Conservation (phyloP, 2,888 invertebrate species). For the Drosophila setosimentum region DNA sequence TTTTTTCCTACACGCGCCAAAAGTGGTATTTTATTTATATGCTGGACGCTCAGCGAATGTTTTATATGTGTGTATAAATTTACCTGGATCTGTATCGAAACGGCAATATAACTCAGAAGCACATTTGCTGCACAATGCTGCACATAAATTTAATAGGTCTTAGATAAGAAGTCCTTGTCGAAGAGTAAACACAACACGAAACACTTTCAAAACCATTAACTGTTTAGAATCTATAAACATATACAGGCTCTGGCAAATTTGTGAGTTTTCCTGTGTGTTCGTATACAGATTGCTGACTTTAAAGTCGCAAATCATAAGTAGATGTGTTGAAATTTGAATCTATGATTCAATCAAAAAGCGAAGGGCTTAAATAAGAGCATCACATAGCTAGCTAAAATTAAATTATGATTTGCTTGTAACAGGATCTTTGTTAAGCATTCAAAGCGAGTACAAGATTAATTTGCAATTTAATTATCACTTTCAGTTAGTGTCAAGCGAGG, state of each 20-base stretch:
- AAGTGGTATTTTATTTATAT: constrained; percentile 66
- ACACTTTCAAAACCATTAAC: constrained; percentile 59
- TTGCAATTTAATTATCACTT: constrained; percentile 3
- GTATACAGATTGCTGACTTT: constrained; percentile 4
- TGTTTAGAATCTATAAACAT: constrained; percentile 63
- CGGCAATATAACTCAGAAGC: constrained; percentile 49
- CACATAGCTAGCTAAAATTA: neutral
- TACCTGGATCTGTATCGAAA: constrained; percentile 66
- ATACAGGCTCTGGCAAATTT: constrained; percentile 18
- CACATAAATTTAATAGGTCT: constrained; percentile 72
- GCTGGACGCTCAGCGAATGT: constrained; percentile 67
- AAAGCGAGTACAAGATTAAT: neutral
- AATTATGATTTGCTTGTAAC: neutral
- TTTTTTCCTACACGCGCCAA: constrained; percentile 52
- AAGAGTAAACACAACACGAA: constrained; percentile 45
- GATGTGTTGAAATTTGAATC: constrained; percentile 5
- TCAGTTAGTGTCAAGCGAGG: constrained; percentile 9
- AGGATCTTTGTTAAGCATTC: neutral
- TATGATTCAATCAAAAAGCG: neutral
- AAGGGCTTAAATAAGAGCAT: neutral
- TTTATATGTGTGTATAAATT: constrained; percentile 60
- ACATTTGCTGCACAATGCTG: constrained; percentile 60
- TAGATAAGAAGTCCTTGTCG: constrained; percentile 67
- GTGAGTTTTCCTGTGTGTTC: neutral
- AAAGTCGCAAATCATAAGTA: constrained; percentile 12